Evolutionary conservation across 2,113 vertebrate species (phyloP).

Genomic region (Dendrocopos noguchii): DNA sequence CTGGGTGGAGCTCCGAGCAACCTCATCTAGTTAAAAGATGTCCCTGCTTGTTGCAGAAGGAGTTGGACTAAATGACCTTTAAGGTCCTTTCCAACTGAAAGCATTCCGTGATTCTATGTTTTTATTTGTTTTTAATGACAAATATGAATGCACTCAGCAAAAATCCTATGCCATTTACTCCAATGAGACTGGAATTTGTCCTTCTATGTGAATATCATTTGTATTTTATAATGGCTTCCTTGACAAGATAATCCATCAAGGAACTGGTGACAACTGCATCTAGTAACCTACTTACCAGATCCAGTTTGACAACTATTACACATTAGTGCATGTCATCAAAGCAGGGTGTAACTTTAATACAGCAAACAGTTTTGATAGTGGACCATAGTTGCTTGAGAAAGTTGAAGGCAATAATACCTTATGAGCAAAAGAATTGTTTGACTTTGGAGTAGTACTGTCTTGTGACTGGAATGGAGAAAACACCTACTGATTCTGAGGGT

Average conservation of each 20-base stretch:
- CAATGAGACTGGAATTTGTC: not conserved
- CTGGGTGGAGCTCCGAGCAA: no score
- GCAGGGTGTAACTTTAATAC: constrained; percentile 42
- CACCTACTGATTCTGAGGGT: not conserved
- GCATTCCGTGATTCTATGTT: not conserved
- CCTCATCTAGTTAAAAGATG: no score
- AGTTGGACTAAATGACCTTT: no score
- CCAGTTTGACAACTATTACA: constrained; percentile 41
- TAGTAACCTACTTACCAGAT: constrained; percentile 48
- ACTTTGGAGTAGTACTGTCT: not conserved
- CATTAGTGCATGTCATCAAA: constrained; percentile 6
- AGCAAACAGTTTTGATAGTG: constrained; percentile 10
- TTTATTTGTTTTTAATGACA: not conserved
- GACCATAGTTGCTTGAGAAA: not conserved
- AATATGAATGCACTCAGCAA: not conserved
- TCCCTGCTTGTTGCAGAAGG: no score
- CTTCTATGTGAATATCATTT: not conserved
- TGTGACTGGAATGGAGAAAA: not conserved
- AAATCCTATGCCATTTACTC: not conserved
- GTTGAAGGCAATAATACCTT: not conserved
- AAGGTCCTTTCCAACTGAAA: no score
- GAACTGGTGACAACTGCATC: constrained; percentile 10
- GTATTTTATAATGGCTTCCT: constrained; percentile 22
- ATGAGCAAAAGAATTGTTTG: not conserved
- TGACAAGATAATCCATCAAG: constrained; percentile 34